Evolutionary conservation across 2,113 vertebrate genomes (phyloP), one percentile per base, ranked within the genome.

Genomic region (Dascyllus trimaculatus): DNA sequence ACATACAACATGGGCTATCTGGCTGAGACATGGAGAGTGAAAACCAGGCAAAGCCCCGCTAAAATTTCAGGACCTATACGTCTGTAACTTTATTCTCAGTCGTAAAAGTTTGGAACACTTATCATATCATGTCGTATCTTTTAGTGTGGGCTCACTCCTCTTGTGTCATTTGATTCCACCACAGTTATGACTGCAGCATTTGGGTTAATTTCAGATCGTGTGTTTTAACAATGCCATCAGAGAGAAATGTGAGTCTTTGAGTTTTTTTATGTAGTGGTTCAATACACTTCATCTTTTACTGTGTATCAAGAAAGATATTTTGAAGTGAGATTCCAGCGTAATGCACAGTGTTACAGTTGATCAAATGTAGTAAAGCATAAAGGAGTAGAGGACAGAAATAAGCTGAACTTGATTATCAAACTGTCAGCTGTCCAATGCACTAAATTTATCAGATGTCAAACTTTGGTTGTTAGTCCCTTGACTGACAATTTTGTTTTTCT

Each of bases 161-260:
- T 32, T 6, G 14, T 53, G 7, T 0, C 5, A 15, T 60, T 17
- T 53, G 3, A 19, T 63, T 71, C 25, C 46, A 40, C 0, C 35
- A 49, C 67, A 14, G 1, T 18, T 19, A 19, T 5, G 21, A 35
- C 24, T 22, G 0, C 15, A 40, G 40, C 43, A 68, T n/a, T 40
- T 11, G 53, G 17, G 54, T 43, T 29, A 8, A 25, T 49, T 35
- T 61, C 22, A 57, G 51, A 64, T 64, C 45, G 3, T 52, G 32
- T 46, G 69, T 58, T 83, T 66, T 8, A 35, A 53, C 60, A 40
- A 19, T 32, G 58, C 53, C 66, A n/a, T 45, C 22, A 14, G n/a
- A 46, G 15, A 29, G 7, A 22, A n/a, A 57, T 29, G 29, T 51
- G 7, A 48, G 19, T 63, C 38, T 22, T n/a, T 54, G 17, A 49